These are phyloP conservation scores for Paralichthys olivaceus DNA, from an alignment of 2,113 vertebrate genomes.

Conservation along the genomic window DNA sequence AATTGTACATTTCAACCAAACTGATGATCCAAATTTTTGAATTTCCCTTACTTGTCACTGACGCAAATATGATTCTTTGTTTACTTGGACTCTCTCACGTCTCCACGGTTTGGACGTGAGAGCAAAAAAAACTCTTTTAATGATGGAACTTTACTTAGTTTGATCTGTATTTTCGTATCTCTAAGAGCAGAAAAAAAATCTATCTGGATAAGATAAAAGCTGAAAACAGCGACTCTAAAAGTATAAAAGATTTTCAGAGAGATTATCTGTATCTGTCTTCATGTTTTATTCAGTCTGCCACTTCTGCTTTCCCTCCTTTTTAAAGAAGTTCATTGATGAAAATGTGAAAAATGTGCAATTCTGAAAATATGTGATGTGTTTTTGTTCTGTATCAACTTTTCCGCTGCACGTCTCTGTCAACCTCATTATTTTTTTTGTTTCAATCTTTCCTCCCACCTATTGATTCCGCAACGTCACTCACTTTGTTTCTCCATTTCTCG, in stretches of 20 bases:
- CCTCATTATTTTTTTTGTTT: slow-evolving; percentile 2
- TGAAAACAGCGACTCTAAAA: background rate
- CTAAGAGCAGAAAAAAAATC: too few relatives aligned
- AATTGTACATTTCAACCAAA: too few relatives aligned
- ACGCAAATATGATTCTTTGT: too few relatives aligned
- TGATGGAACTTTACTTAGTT: too few relatives aligned
- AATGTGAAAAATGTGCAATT: slow-evolving; percentile 20
- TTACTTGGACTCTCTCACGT: too few relatives aligned
- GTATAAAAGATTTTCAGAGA: background rate
- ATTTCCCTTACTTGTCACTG: too few relatives aligned
- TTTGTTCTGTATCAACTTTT: slow-evolving; percentile 5
- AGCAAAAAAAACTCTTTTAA: too few relatives aligned
- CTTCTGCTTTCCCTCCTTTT: background rate
- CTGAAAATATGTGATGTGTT: background rate
- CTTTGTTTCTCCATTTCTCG: slow-evolving; percentile 2
- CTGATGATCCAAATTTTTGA: too few relatives aligned
- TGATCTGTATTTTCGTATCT: too few relatives aligned
- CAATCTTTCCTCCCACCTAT: background rate
- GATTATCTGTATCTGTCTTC: background rate
- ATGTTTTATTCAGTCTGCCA: slow-evolving; percentile 6
- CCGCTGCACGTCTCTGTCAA: background rate
- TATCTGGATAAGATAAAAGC: too few relatives aligned
- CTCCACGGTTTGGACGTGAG: too few relatives aligned
- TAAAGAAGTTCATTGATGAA: background rate
- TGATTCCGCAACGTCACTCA: slow-evolving; percentile 9